Base-by-base conservation (phyloP, 2,113 vertebrate species). In the Alectura lathami region DNA sequence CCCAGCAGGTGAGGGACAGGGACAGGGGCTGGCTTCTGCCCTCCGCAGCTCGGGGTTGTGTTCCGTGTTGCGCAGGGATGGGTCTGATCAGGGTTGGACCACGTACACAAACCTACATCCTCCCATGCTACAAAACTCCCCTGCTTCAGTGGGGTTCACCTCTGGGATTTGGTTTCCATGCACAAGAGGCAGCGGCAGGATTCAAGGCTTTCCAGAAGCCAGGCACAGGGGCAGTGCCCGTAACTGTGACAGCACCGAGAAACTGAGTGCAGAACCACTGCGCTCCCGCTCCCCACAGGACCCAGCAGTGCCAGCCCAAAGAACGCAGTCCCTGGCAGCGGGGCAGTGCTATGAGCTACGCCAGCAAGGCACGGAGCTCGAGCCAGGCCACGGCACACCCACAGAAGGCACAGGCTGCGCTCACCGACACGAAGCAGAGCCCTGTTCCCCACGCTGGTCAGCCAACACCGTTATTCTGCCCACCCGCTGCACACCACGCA, bases 241-340 rank as follows among this genome's bases (percentile, higher is more conserved):
- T 27, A 12, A 24, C 17, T n/a, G 24, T 26, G 26, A 34, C 10
- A 26, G 66, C 11, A 23, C 17, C 23, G 26, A 32, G 30, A 22
- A 16, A 23, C 42, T 22, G 15, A 45, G 18, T 18, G 27, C 11
- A 17, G 17, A 47, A 47, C 8, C n/a, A 7, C 45, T 26, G 64
- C 1, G 9, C 32, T 76, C 30, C 27, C 20, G 13, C 14, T 26
- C 36, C 23, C 22, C 16, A 9, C 43, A 13, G 34, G 26, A 45
- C 10, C 40, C 24, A 38, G 12, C 57, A 36, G 0, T 2, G 4
- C 10, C n/a, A 48, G 38, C 78, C 77, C 50, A 22, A n/a, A 7
- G 2, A 11, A 23, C 4, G 11, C 0, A 0, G 3, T 21, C 11
- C 12, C 42, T 40, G 30, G 12, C 3, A 0, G 30, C 2, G 43